A percentile compares a stretch with the other conserved stretches of the same genome.
Evolutionary conservation across 2,888 invertebrate species (phyloP).

Genomic region (Pollenia griseotomentosa): DNA sequence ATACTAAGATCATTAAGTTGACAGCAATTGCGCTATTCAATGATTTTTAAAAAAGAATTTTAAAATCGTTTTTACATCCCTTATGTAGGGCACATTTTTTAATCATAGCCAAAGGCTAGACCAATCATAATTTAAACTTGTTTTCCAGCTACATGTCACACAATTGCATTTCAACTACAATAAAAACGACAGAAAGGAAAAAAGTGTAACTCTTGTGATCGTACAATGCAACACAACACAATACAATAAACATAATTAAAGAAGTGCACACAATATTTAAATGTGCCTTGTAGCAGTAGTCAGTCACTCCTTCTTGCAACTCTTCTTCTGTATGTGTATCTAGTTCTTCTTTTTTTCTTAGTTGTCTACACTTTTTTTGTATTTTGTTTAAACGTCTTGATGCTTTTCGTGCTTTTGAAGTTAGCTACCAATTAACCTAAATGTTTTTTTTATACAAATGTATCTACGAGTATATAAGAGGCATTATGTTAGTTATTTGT

Average conservation of each 20-base stretch:
- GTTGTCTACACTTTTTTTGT: slow-evolving; percentile 16
- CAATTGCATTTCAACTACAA: slow-evolving; percentile 10
- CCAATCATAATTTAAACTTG: slow-evolving; percentile 25
- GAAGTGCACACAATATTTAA: slow-evolving; percentile 48
- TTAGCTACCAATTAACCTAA: slow-evolving; percentile 72
- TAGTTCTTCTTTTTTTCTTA: slow-evolving; percentile 9
- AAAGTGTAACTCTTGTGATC: slow-evolving; percentile 14
- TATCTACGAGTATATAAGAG: not conserved
- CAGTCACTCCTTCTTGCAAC: slow-evolving; percentile 54
- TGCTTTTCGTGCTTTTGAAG: slow-evolving; percentile 57
- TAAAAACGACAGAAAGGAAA: not conserved
- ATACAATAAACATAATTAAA: slow-evolving; percentile 41
- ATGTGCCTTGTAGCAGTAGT: slow-evolving; percentile 59
- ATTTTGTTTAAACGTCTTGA: slow-evolving; percentile 32
- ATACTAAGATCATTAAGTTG: too few relatives aligned
- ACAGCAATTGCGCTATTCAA: not conserved
- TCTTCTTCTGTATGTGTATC: slow-evolving; percentile 27
- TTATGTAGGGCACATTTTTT: not conserved
- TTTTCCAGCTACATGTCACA: slow-evolving; percentile 23
- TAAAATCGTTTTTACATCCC: not conserved
- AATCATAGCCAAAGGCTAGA: slow-evolving; percentile 31
- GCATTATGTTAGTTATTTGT: slow-evolving; percentile 15
- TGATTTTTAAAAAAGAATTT: too few relatives aligned
- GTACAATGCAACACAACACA: slow-evolving; percentile 8
- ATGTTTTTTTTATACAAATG: slow-evolving; percentile 52